Conservation (phyloP, 2,113 vertebrate genomes). For the Hippopotamus amphibius region DNA sequence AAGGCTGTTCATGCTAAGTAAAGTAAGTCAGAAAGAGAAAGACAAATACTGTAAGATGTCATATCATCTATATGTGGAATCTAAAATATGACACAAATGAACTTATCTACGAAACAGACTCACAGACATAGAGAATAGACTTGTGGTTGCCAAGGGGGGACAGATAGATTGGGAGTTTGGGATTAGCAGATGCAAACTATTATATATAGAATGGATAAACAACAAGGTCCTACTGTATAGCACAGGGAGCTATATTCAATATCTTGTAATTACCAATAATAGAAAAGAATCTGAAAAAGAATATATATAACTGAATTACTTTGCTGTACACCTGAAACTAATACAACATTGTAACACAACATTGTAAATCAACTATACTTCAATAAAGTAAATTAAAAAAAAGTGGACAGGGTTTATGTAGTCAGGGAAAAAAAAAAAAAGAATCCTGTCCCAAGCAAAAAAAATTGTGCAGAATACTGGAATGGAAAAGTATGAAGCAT, state of each 20-base stretch:
- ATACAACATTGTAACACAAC: not conserved
- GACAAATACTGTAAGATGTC: not conserved
- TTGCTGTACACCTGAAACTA: not conserved
- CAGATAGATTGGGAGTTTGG: not conserved
- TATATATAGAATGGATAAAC: not conserved
- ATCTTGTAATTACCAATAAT: not conserved
- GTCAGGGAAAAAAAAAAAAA: not conserved
- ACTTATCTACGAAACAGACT: not conserved
- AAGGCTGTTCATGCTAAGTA: not conserved
- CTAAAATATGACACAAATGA: not conserved
- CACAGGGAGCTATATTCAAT: not conserved
- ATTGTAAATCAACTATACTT: not conserved
- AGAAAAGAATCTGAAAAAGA: not conserved
- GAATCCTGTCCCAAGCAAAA: not conserved
- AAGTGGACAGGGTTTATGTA: not conserved
- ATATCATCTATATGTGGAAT: not conserved
- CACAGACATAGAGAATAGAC: not conserved
- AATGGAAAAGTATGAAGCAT: not conserved
- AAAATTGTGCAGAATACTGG: not conserved
- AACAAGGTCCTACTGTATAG: not conserved
- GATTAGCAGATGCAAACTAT: not conserved
- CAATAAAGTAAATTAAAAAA: not conserved
- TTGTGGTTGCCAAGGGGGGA: not conserved
- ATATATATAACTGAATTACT: not conserved
- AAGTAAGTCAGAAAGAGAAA: not conserved